Percentiles rank a stretch among this genome's conserved stretches.
Evolutionary conservation across 2,113 vertebrate species (phyloP).

Genomic region (Tapirus terrestris): DNA sequence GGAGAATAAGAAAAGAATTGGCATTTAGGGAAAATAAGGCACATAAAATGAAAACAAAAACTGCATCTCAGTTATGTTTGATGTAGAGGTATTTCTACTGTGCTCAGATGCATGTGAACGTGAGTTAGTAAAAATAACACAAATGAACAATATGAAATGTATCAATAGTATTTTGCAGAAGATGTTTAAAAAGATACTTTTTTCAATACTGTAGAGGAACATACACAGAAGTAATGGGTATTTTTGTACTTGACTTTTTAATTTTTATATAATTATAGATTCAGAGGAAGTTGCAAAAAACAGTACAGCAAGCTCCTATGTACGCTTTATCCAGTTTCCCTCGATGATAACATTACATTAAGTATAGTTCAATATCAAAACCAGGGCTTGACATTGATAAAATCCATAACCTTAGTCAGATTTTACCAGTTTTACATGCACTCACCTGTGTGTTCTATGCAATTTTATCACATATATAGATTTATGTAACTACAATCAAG

Average conservation of each 20-base stretch:
- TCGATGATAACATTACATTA: not conserved
- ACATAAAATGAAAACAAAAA: conserved; percentile 42
- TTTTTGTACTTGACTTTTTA: not conserved
- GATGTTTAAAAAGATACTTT: not conserved
- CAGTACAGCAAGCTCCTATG: not conserved
- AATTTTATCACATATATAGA: not conserved
- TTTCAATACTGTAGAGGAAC: not conserved
- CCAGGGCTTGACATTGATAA: not conserved
- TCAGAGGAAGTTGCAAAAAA: not conserved
- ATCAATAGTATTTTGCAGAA: not conserved
- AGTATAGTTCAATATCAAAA: not conserved
- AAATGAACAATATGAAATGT: conserved; percentile 38
- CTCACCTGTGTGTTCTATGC: not conserved
- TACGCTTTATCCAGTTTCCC: not conserved
- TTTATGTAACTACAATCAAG: not conserved
- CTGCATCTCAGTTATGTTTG: not conserved
- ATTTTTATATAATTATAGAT: conserved; percentile 42
- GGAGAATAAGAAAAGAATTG: not conserved
- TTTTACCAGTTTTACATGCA: not conserved
- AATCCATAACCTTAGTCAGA: not conserved
- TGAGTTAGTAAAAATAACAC: conserved; percentile 11
- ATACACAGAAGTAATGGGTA: not conserved
- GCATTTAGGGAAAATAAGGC: not conserved
- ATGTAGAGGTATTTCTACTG: not conserved
- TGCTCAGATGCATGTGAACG: not conserved